Conservation (phyloP, 2,888 invertebrate genomes). For the Abscondita cerata region DNA sequence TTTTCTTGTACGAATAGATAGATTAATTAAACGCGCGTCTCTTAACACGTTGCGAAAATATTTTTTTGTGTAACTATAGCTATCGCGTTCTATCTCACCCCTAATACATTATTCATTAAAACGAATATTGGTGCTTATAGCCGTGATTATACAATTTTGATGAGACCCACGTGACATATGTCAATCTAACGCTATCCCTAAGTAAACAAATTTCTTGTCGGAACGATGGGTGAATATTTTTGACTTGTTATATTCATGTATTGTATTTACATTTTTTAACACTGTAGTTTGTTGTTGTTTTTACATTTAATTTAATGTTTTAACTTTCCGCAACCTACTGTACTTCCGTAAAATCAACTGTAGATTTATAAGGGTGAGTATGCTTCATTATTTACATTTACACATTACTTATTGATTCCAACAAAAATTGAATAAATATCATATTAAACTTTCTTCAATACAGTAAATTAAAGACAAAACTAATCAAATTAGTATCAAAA, state of each 20-base stretch:
- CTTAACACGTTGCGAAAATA: constrained; percentile 16
- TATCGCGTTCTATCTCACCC: constrained; percentile 9
- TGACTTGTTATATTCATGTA: background rate
- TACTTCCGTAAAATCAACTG: no score
- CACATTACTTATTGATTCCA: no score
- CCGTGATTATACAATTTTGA: constrained; percentile 25
- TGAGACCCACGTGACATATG: constrained; percentile 26
- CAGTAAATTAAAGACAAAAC: no score
- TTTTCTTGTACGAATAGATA: background rate
- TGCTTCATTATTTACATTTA: no score
- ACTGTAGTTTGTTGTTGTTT: no score
- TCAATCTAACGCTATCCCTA: constrained; percentile 18
- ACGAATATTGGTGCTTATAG: constrained; percentile 23
- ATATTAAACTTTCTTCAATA: no score
- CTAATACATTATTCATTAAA: constrained; percentile 27
- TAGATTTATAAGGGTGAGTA: no score
- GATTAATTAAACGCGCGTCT: background rate
- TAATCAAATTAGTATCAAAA: no score
- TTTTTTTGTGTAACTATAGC: background rate
- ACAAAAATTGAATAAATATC: no score
- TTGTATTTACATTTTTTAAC: no score
- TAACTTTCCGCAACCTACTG: no score
- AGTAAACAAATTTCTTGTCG: constrained; percentile 14
- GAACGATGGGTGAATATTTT: background rate
- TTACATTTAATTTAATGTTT: no score